phyloP scores from a whole-genome alignment of 2,888 invertebrate genomes.

The Acanthococcus lagerstroemiae region DNA sequence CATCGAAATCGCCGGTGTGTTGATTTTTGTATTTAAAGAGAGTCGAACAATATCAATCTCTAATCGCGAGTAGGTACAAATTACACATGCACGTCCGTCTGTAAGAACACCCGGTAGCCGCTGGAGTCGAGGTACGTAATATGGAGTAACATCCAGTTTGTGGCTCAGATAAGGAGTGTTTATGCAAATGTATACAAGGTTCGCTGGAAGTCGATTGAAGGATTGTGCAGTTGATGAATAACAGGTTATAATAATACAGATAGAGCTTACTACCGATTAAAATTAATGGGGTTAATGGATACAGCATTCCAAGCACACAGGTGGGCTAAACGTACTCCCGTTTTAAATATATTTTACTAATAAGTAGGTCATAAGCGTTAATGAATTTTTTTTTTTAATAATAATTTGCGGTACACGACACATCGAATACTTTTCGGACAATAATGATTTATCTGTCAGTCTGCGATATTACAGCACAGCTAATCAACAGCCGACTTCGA shows the following conservation, averaged over 20 bases:
- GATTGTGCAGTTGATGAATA: background rate
- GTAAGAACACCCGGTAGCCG: too few relatives aligned
- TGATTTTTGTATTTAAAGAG: too few relatives aligned
- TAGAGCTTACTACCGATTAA: constrained; percentile 20
- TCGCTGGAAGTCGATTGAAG: background rate
- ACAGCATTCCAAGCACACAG: constrained; percentile 30
- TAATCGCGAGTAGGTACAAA: too few relatives aligned
- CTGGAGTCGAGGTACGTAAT: too few relatives aligned
- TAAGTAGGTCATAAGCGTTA: constrained; percentile 29
- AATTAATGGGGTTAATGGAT: constrained; percentile 30
- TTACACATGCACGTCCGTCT: too few relatives aligned
- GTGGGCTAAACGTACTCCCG: constrained; percentile 15
- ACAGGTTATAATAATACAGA: background rate
- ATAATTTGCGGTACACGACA: constrained; percentile 19
- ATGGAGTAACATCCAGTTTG: background rate
- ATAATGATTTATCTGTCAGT: too few relatives aligned
- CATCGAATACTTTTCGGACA: too few relatives aligned
- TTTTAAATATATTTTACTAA: background rate
- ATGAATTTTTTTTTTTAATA: constrained; percentile 17
- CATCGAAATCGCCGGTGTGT: too few relatives aligned
- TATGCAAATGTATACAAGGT: background rate
- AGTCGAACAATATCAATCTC: too few relatives aligned
- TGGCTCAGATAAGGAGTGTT: background rate
- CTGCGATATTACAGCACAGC: too few relatives aligned
- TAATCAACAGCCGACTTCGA: too few relatives aligned